A percentile compares a stretch with the other conserved stretches of the same genome.
phyloP scores from a whole-genome alignment of 1,140 invertebrate species.

The Drosophila funebris region DNA sequence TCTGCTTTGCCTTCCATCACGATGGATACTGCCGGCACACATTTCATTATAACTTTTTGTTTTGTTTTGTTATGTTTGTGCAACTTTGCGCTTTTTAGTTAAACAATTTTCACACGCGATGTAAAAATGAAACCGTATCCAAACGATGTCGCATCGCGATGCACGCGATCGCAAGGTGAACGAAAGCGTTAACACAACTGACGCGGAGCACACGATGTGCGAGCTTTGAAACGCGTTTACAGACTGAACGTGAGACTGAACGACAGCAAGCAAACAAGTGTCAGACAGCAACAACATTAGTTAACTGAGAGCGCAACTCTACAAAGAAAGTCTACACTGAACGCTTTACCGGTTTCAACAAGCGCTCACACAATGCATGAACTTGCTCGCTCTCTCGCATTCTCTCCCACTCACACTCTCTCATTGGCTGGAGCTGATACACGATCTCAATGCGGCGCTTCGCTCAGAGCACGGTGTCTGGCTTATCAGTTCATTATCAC shows the following conservation, averaged over 20 bases:
- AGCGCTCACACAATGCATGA: conserved; percentile 6
- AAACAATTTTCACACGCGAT: conserved; percentile 30
- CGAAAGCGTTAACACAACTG: conserved; percentile 28
- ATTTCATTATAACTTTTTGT: conserved; percentile 22
- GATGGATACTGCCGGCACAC: conserved; percentile 11
- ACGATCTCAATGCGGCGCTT: conserved; percentile 63
- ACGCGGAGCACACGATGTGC: conserved; percentile 40
- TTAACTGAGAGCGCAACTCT: conserved; percentile 58
- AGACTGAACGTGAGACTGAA: conserved; percentile 53
- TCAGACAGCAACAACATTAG: conserved; percentile 26
- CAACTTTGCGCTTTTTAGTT: conserved; percentile 44
- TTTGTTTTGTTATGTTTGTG: conserved; percentile 30
- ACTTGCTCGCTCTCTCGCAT: background rate
- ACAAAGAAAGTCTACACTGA: conserved; percentile 50
- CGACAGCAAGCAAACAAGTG: conserved; percentile 69
- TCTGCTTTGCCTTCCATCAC: conserved; percentile 42
- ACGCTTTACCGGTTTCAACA: conserved; percentile 54
- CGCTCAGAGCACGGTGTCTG: conserved; percentile 25
- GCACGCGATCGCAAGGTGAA: conserved; percentile 34
- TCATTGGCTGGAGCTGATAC: conserved; percentile 36
- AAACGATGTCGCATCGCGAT: conserved; percentile 40
- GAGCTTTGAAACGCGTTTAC: conserved; percentile 67
- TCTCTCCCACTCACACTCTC: background rate
- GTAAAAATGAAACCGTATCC: conserved; percentile 64
- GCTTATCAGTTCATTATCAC: conserved; percentile 73